phyloP scores from a whole-genome alignment of 2,888 invertebrate species.

The Papilio protenor region DNA sequence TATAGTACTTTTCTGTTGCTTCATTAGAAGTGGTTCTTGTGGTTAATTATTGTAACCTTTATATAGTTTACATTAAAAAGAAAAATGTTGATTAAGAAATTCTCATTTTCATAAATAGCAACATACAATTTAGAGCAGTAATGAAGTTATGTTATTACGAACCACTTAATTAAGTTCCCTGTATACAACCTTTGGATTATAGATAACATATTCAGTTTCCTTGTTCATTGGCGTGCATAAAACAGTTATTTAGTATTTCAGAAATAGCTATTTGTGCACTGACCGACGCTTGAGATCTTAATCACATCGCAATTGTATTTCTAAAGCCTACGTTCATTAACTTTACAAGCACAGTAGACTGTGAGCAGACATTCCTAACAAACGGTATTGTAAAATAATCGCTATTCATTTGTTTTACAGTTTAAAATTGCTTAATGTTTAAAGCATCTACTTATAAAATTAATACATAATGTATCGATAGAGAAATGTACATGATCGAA shows the following conservation, averaged over 20 bases:
- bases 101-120: neutral
- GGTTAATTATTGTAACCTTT: no score
- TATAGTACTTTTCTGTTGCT: no score
- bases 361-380: conserved; percentile 26
- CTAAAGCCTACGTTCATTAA: conserved; percentile 43
- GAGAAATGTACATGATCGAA: conserved; percentile 16
- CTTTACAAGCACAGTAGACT: conserved; percentile 37
- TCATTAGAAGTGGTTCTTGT: no score
- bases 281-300: conserved; percentile 40
- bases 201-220: conserved; percentile 37
- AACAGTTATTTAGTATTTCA: conserved; percentile 43
- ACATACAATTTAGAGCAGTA: neutral
- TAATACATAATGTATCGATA: conserved; percentile 26
- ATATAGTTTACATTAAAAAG: neutral
- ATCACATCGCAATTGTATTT: conserved; percentile 41
- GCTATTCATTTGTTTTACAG: neutral
- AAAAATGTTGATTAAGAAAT: neutral
- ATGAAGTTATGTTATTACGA: neutral
- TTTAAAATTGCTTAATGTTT: conserved; percentile 4
- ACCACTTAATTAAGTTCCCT: conserved; percentile 12
- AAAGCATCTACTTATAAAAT: neutral
- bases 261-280: conserved; percentile 39
- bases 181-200: conserved; percentile 31
- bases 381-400: neutral
- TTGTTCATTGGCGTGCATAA: conserved; percentile 29